phyloP scores from a whole-genome alignment of 1,140 invertebrate genomes.

The Psix sp. region DNA sequence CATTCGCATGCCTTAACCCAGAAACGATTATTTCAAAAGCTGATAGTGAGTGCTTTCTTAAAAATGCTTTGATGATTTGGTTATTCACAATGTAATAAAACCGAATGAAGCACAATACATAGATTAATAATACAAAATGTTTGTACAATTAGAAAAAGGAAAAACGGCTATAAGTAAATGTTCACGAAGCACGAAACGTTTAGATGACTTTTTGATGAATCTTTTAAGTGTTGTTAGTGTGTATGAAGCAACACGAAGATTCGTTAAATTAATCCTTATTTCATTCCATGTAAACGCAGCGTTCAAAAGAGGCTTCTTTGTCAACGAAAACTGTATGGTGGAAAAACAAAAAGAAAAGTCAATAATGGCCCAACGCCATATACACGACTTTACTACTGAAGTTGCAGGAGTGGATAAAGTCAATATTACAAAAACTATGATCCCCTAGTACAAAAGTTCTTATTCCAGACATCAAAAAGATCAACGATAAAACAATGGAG shows the following conservation, averaged over 20 bases:
- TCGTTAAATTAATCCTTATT: slow-evolving; percentile 25
- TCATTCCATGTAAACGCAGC: slow-evolving; percentile 27
- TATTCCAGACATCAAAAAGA: neutral
- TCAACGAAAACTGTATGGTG: slow-evolving; percentile 30
- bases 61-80: slow-evolving; percentile 9
- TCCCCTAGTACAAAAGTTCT: slow-evolving; percentile 1
- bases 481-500: neutral
- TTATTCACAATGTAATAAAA: neutral
- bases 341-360: slow-evolving; percentile 23
- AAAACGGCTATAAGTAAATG: slow-evolving; percentile 1
- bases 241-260: neutral
- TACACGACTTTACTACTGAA: slow-evolving; percentile 17
- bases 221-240: slow-evolving; percentile 2
- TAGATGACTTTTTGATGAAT: slow-evolving; percentile 14
- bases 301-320: slow-evolving; percentile 33
- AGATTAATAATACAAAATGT: slow-evolving; percentile 1
- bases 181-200: neutral
- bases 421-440: neutral
- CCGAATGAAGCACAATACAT: slow-evolving; percentile 4
- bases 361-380: slow-evolving; percentile 21
- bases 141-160: neutral
- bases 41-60: slow-evolving; percentile 10
- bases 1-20: too few species aligned
- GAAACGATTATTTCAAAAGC: slow-evolving; percentile 5
- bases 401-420: slow-evolving; percentile 2